phyloP scores from a whole-genome alignment of 1,140 invertebrate genomes.

The Drosophila hydei region DNA sequence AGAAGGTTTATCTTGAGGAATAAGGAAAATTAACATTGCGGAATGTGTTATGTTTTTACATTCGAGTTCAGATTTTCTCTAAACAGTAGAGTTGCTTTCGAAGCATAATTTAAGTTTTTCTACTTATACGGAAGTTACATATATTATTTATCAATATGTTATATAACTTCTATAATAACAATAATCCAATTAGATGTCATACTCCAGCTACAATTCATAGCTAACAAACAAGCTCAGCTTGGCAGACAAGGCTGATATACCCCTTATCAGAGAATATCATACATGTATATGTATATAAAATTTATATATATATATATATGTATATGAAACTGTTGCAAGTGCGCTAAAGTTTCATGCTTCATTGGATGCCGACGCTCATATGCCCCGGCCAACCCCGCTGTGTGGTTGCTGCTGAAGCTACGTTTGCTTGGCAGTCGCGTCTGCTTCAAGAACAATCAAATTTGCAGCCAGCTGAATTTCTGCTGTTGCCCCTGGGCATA shows the following conservation, averaged over 20 bases:
- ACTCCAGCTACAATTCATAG: too few relatives aligned
- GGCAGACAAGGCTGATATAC: not conserved
- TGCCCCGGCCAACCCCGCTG: not conserved
- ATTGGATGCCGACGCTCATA: slow-evolving; percentile 46
- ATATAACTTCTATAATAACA: too few relatives aligned
- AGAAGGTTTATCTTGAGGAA: too few relatives aligned
- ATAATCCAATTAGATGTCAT: too few relatives aligned
- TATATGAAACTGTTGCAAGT: slow-evolving; percentile 69
- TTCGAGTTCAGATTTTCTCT: too few relatives aligned
- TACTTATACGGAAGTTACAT: too few relatives aligned
- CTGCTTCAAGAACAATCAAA: slow-evolving; percentile 74
- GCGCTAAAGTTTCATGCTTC: slow-evolving; percentile 80
- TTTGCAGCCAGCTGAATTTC: slow-evolving; percentile 71
- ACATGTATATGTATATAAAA: not conserved
- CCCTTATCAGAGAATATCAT: not conserved
- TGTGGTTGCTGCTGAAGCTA: not conserved
- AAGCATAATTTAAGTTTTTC: too few relatives aligned
- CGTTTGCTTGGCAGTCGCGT: slow-evolving; percentile 53
- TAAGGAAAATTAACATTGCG: too few relatives aligned
- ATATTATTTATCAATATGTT: too few relatives aligned
- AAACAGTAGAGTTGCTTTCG: too few relatives aligned
- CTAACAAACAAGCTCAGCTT: too few relatives aligned
- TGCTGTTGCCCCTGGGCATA: slow-evolving; percentile 53
- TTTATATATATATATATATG: slow-evolving; percentile 6
- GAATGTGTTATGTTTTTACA: too few relatives aligned